Conservation (phyloP, 2,113 vertebrate genomes). For the Dicentrarchus labrax region DNA sequence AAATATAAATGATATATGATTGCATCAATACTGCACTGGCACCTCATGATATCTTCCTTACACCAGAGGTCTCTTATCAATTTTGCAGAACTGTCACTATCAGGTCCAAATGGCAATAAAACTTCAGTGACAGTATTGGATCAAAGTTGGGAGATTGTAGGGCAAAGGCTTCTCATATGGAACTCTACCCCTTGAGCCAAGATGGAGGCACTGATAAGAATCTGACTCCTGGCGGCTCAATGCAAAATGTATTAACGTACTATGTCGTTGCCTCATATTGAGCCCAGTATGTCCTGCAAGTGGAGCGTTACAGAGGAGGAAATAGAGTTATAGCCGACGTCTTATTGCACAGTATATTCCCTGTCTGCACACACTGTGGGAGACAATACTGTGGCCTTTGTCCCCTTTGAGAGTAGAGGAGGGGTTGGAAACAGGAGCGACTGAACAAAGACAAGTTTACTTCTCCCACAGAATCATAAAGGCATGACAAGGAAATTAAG, state of each 20-base stretch:
- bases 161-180: conserved; percentile 58
- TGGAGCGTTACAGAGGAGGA: conserved; percentile 42
- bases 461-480: conserved; percentile 4
- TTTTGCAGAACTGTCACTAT: conserved; percentile 65
- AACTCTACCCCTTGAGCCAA: conserved; percentile 51
- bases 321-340: conserved; percentile 51
- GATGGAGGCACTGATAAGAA: conserved; percentile 60
- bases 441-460: not conserved
- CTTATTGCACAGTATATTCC: conserved; percentile 64
- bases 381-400: conserved; percentile 62
- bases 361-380: conserved; percentile 28
- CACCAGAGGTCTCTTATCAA: conserved; percentile 58
- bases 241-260: conserved; percentile 77
- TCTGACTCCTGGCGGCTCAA: conserved; percentile 55
- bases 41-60: conserved; percentile 37
- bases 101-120: conserved; percentile 68
- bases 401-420: conserved; percentile 10
- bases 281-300: conserved; percentile 46
- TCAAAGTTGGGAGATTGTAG: conserved; percentile 60
- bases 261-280: conserved; percentile 62
- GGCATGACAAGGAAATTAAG: not conserved
- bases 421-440: not conserved
- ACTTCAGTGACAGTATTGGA: conserved; percentile 60
- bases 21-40: conserved; percentile 29
- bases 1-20: conserved; percentile 41